These are phyloP conservation scores for Caiman crocodilus DNA, from an alignment of 2,797 vertebrate genomes.

Conservation along the genomic window DNA sequence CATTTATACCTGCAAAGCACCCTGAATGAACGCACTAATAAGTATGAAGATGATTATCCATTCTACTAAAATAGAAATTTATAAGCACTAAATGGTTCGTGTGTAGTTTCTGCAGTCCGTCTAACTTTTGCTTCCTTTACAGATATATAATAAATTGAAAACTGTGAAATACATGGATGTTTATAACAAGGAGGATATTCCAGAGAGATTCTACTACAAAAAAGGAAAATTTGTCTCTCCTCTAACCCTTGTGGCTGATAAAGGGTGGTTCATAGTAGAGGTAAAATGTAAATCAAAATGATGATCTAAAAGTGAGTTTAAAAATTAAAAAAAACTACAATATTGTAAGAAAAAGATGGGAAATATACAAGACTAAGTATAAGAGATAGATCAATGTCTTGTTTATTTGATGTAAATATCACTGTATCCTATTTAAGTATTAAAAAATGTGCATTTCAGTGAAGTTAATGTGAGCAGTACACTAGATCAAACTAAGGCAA, in stretches of 20 bases:
- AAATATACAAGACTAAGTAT: not conserved
- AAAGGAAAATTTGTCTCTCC: constrained; percentile 92
- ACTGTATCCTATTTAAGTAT: not conserved
- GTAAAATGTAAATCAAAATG: constrained; percentile 76
- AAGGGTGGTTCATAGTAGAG: constrained; percentile 94
- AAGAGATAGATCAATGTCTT: not conserved
- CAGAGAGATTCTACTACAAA: constrained; percentile 90
- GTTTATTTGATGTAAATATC: not conserved
- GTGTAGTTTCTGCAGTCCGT: not conserved
- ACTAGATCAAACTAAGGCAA: not conserved
- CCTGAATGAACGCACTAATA: not conserved
- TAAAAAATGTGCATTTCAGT: not conserved
- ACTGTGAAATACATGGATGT: constrained; percentile 86
- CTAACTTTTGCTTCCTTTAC: constrained; percentile 54
- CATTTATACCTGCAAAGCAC: not conserved
- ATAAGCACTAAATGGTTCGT: accelerated
- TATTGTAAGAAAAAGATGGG: not conserved
- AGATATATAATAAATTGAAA: constrained; percentile 87
- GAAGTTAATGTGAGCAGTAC: not conserved
- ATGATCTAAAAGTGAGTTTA: not conserved
- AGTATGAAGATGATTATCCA: not conserved
- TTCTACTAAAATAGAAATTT: not conserved
- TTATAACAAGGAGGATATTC: constrained; percentile 87
- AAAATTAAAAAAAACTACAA: not conserved
- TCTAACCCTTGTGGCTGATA: constrained; percentile 91